Evolutionary conservation across 2,888 invertebrate genomes (phyloP).

Genomic region (Folsomia manolachei): DNA sequence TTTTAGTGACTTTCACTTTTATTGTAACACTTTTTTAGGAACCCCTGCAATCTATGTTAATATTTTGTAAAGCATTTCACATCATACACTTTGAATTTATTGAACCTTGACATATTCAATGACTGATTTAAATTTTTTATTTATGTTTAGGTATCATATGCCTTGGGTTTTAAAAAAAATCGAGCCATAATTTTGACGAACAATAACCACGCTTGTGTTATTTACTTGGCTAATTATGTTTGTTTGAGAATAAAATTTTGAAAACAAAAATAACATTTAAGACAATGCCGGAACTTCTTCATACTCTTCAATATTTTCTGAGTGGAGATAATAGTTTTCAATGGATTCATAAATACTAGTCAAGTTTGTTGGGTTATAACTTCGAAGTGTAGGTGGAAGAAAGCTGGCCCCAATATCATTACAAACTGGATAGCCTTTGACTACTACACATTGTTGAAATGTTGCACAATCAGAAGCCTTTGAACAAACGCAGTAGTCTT

Average conservation of each 20-base stretch:
- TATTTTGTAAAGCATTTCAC: too few species aligned
- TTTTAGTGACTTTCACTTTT: too few species aligned
- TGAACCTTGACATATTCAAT: too few species aligned
- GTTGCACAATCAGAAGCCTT: constrained; percentile 32
- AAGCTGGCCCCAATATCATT: constrained; percentile 19
- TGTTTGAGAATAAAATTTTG: too few species aligned
- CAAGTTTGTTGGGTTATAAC: not conserved
- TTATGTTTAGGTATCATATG: too few species aligned
- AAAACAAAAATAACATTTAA: not conserved
- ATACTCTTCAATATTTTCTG: not conserved
- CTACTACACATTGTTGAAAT: constrained; percentile 25
- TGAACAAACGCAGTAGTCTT: constrained; percentile 34
- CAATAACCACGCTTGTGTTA: not conserved
- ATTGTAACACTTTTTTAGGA: too few species aligned
- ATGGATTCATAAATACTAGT: constrained; percentile 1
- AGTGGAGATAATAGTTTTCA: not conserved
- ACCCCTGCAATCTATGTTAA: constrained; percentile 29
- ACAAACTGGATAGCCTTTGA: constrained; percentile 29
- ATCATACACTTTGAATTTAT: too few species aligned
- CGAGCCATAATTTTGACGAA: constrained; percentile 6
- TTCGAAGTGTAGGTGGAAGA: constrained; percentile 3
- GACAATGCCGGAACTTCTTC: not conserved
- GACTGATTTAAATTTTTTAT: too few species aligned
- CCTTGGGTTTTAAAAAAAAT: constrained; percentile 28
- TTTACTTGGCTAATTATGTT: not conserved